Base-by-base conservation (phyloP, 2,888 invertebrate genomes). In the Amiota communis region DNA sequence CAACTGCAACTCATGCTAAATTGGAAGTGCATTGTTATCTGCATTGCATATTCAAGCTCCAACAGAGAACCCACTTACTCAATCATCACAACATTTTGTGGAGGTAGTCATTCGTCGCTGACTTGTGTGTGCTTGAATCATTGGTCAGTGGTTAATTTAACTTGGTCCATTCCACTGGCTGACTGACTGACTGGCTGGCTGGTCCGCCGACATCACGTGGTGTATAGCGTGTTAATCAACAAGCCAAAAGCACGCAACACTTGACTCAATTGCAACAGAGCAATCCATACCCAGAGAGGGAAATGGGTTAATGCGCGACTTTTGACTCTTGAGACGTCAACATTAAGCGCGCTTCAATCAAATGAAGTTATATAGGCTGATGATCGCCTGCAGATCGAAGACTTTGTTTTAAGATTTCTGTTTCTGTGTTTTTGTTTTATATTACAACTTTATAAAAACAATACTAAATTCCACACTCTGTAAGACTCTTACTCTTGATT, bases 261-360 rank as follows among this genome's bases (percentile, higher is more conserved):
- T 78, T 77, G 76, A 76, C 75, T 76, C 59, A 74, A 72, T 75
- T 72, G 70, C 72, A 70, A 72, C 68, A 36, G 23, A 23, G 36
- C 36, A 36, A 36, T 6, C 36, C 36, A 36, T 36, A 36, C 2
- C 36, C 8, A 70, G 65, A 77, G 74, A 79, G 79, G 76, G 75
- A 87, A 82, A 81, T 87, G 87, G 86, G 87, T 84, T 88, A 87
- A 85, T 86, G 82, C 86, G 80, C 80, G 76, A 57, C 20, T 51
- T n/a, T 13, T 51, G 53, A 51, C 53, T 72, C 75, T 74, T 71
- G 47, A 74, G 51, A 68, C 70, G 49, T 49, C 11, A 71, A 71
- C 49, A 17, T 36, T 48, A 71, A 20, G 11, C 51, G 17, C 48
- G 63, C 17, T 49, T 64, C 11, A 59, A 59, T 11, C n/a, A 59